Conservation (phyloP, 2,797 vertebrate species). For the Peromyscus aztecus region DNA sequence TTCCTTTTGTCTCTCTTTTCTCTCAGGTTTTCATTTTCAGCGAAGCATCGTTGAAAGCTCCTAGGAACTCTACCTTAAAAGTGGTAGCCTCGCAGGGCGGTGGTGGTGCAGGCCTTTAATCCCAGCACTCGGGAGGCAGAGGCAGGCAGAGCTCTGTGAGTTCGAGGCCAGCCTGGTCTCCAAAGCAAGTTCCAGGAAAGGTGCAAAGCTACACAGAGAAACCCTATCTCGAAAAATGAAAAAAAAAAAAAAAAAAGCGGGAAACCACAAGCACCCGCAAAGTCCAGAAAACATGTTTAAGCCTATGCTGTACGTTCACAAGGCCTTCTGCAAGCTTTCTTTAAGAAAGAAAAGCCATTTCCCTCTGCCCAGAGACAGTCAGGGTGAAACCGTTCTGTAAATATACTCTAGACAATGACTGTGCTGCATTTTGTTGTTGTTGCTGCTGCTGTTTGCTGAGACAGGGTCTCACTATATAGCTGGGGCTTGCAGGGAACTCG, state of each 20-base stretch:
- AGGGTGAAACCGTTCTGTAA: not conserved
- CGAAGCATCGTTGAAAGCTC: not conserved
- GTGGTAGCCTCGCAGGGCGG: not conserved
- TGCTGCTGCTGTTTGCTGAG: not conserved
- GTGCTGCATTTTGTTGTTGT: not conserved
- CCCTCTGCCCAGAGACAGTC: fast-evolving
- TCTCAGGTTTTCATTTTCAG: not conserved
- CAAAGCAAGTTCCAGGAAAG: too few species aligned
- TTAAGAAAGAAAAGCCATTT: not conserved
- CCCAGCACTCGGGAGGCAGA: too few species aligned
- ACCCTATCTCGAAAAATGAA: too few species aligned
- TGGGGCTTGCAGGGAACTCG: not conserved
- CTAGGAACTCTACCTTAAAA: constrained; percentile 4
- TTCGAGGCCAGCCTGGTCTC: too few species aligned
- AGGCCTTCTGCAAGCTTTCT: not conserved
- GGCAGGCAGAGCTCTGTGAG: too few species aligned
- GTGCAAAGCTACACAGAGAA: too few species aligned
- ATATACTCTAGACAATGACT: not conserved
- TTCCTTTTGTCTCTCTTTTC: not conserved
- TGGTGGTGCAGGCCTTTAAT: too few species aligned
- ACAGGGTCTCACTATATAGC: not conserved
- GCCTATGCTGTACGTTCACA: not conserved
- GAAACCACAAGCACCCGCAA: fast-evolving
- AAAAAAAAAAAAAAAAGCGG: not conserved
- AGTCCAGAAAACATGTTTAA: not conserved